Conservation (phyloP, 1,140 invertebrate genomes). For the Drosophila nikananu region DNA sequence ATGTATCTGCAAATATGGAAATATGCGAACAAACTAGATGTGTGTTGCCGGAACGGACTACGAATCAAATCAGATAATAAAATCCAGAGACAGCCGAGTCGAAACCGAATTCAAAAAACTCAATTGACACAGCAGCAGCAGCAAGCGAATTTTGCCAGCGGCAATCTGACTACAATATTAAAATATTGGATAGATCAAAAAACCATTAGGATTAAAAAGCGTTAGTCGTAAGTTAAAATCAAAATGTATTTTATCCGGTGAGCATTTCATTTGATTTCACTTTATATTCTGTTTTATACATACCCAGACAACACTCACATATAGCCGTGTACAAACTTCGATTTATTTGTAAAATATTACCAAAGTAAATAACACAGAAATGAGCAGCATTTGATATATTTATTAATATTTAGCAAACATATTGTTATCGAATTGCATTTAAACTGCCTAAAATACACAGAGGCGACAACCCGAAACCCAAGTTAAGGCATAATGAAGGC, state of each 20-base stretch:
- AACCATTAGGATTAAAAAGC: constrained; percentile 33
- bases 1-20: constrained; percentile 21
- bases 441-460: constrained; percentile 49
- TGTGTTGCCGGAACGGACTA: constrained; percentile 24
- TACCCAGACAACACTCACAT: constrained; percentile 1
- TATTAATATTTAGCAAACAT: constrained; percentile 80
- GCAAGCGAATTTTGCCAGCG: constrained; percentile 39
- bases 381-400: constrained; percentile 74
- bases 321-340: constrained; percentile 57
- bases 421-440: constrained; percentile 82
- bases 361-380: constrained; percentile 38
- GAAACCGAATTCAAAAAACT: constrained; percentile 19
- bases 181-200: constrained; percentile 35
- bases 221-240: constrained; percentile 32
- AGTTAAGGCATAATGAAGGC: constrained; percentile 51
- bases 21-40: constrained; percentile 5
- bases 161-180: constrained; percentile 48
- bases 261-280: constrained; percentile 14
- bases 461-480: constrained; percentile 38
- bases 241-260: constrained; percentile 26
- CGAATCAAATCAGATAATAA: constrained; percentile 54
- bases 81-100: constrained; percentile 26
- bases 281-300: constrained; percentile 4
- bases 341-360: constrained; percentile 62
- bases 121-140: constrained; percentile 35